phyloP scores from a whole-genome alignment of 2,113 vertebrate species.

The Oreochromis tanganicae region DNA sequence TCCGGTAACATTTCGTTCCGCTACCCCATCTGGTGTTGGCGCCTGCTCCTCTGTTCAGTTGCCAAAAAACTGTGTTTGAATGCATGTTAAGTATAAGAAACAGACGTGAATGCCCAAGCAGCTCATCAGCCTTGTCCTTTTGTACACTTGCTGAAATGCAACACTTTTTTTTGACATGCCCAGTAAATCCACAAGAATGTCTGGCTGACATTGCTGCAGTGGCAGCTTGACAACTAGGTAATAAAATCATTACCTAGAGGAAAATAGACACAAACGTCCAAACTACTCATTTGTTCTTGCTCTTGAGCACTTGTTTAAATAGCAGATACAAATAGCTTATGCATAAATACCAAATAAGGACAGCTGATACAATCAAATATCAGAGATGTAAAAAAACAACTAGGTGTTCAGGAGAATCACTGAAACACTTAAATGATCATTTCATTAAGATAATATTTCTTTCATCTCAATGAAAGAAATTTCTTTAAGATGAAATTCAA shows the following conservation, averaged over 20 bases:
- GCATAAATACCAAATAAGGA: background rate
- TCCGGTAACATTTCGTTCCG: conserved; percentile 50
- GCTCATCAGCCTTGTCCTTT: conserved; percentile 45
- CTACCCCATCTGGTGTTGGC: conserved; percentile 52
- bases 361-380: background rate
- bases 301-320: background rate
- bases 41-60: conserved; percentile 15
- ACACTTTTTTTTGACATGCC: background rate
- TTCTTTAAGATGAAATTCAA: background rate
- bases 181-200: background rate
- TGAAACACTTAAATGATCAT: background rate
- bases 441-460: background rate
- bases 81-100: conserved; percentile 44
- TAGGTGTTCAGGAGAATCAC: background rate
- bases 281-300: background rate
- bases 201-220: background rate
- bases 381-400: background rate
- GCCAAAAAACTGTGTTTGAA: conserved; percentile 50
- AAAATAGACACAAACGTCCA: background rate
- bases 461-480: background rate
- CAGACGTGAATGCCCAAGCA: conserved; percentile 34
- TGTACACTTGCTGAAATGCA: conserved; percentile 10
- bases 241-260: background rate
- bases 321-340: background rate
- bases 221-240: background rate